Percentiles rank a stretch among this genome's conserved stretches.
phyloP scores from a whole-genome alignment of 2,113 vertebrate genomes.

The Tachycineta bicolor region DNA sequence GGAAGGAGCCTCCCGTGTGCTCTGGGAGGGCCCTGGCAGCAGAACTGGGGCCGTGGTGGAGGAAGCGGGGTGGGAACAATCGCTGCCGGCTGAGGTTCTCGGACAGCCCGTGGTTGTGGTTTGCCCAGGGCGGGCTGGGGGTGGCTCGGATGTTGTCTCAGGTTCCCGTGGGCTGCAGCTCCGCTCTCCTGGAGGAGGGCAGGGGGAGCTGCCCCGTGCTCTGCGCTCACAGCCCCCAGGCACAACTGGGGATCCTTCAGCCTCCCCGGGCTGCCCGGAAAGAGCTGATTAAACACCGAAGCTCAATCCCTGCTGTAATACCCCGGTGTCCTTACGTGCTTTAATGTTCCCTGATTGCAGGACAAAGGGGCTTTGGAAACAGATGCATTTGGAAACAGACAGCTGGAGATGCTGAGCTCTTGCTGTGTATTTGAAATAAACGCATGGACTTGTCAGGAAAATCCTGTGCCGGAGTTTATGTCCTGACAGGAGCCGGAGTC shows the following conservation, averaged over 20 bases:
- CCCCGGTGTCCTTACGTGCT: background rate
- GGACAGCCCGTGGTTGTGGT: too few relatives aligned
- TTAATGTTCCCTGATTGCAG: background rate
- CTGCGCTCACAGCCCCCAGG: background rate
- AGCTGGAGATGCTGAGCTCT: background rate
- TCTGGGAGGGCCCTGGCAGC: background rate
- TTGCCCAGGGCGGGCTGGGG: too few relatives aligned
- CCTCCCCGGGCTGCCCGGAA: background rate
- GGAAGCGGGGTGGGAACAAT: background rate
- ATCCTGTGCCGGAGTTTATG: fast-evolving
- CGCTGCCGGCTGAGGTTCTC: too few relatives aligned
- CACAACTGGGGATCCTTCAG: background rate
- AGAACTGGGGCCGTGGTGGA: background rate
- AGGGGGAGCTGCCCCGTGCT: background rate
- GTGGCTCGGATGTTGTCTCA: too few relatives aligned
- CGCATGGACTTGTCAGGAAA: background rate
- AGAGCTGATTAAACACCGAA: background rate
- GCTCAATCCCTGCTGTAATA: background rate
- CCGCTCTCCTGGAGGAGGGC: background rate
- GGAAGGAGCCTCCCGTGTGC: too few relatives aligned
- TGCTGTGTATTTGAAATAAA: background rate
- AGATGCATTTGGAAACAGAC: background rate
- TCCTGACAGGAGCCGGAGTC: too few relatives aligned
- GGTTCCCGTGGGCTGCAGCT: background rate
- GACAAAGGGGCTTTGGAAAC: background rate